Base-by-base conservation (phyloP, 2,888 invertebrate species). In the Tigriopus californicus region DNA sequence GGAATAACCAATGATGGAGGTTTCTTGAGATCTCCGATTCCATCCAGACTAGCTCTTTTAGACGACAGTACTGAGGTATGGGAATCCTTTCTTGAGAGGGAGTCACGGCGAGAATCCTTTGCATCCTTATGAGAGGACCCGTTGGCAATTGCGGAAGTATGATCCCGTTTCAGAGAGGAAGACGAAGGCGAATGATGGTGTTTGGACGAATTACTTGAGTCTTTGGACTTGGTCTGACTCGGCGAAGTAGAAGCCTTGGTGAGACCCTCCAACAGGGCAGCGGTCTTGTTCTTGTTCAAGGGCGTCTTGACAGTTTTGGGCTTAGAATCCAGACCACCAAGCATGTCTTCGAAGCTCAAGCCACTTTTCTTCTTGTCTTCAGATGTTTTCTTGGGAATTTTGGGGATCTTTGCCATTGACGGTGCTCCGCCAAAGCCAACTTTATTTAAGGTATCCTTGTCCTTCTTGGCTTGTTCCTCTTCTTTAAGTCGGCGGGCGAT, bases 401-500 rank as follows among this genome's bases (percentile, higher is more conserved):
- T 59, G 11, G 59, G 59, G 15, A 52, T 59, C 24, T 40, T 41
- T 12, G 49, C 58, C 58, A 58, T 49, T 3, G 22, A 22, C 3
- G 20, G 15, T 12, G 25, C 41, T 1, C 20, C 22, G 8, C 47
- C 42, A 1, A 33, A 57, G 13, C 40, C 15, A 15, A 25, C 52
- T 25, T 52, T 52, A 8, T 33, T 33, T 4, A 52, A 22, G 22
- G 52, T 63, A 61, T 41, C 63, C 61, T 22, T 65, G 63, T 51
- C 63, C 63, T 40, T 63, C 62, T 54, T 65, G 18, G 63, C 53
- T 62, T 22, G 15, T 11, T 41, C 49, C 44, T 60, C 61, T n/a
- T 52, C 60, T 49, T 61, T 61, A n/a, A 48, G 52, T 47, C 48
- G 59, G 33, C 42, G 22, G 5, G 52, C 59, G n/a, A 57, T 48